Base-by-base conservation (phyloP, 2,113 vertebrate genomes). In the Lepus europaeus region DNA sequence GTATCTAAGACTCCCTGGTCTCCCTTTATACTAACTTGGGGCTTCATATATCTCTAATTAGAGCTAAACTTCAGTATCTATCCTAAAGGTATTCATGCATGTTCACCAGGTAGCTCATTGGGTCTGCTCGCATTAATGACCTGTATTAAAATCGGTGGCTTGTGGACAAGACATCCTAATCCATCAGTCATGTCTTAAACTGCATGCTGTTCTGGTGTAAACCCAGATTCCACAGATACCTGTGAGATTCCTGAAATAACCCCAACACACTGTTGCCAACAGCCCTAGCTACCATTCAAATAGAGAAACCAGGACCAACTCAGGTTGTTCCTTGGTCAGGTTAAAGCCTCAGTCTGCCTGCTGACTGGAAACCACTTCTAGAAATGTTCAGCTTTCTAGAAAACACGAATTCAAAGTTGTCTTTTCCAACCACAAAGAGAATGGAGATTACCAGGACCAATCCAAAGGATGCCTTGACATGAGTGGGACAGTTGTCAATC, bases 11-110 rank as follows among this genome's bases (percentile, higher is more conserved):
- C 45, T 45, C 45, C 45, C 45, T 45, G 45, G 45, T 45, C 45
- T 45, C 45, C 45, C 87, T 56, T 89, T 88, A 82, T 31, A 77
- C 27, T 80, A 91, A 85, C 20, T 63, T 64, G n/a, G 51, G n/a
- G 45, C 49, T 53, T 25, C 25, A 77, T 53, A 23, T 81, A 70
- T 63, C 45, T 64, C 29, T 82, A 56, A 87, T 36, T 33, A 51
- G 29, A 80, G 7, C 13, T 23, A 74, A 69, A 69, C 22, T 56
- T 76, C 45, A 79, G 72, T 36, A 85, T 80, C 14, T 70, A 66
- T 95, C 61, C 77, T 31, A 73, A 39, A 83, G 36, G 25, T 63
- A 49, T 45, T 53, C 3, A 39, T 83, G n/a, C 13, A 14, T 31
- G 51, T 49, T 89, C 19, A 7, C 25, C 74, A 76, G 25, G 29